Conservation (phyloP, 2,888 invertebrate genomes). For the Lathronympha strigana region DNA sequence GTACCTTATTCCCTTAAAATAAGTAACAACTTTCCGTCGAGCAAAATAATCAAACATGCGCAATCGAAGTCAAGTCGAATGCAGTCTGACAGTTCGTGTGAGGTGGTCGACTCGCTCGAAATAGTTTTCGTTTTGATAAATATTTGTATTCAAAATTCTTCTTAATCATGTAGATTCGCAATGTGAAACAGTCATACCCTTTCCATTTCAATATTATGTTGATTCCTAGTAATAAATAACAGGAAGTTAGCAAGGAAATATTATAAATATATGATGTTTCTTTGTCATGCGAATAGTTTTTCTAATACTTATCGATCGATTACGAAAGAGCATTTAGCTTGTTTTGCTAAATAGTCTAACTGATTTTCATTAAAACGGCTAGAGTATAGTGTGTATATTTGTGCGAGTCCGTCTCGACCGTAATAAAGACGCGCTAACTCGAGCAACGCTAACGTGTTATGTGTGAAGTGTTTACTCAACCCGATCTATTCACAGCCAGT, state of each 20-base stretch:
- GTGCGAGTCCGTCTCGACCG: conserved; percentile 45
- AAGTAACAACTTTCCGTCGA: neutral
- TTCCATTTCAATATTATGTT: conserved; percentile 54
- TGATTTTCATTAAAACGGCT: conserved; percentile 44
- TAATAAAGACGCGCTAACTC: conserved; percentile 36
- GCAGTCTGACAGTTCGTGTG: conserved; percentile 63
- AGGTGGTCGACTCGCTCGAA: conserved; percentile 70
- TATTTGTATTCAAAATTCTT: conserved; percentile 61
- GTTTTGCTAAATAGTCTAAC: conserved; percentile 51
- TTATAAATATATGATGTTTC: conserved; percentile 61
- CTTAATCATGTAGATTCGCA: conserved; percentile 59
- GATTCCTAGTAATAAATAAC: conserved; percentile 45
- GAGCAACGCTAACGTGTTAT: conserved; percentile 56
- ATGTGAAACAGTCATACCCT: conserved; percentile 49
- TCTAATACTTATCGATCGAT: conserved; percentile 78
- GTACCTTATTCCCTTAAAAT: neutral
- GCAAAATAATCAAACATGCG: neutral
- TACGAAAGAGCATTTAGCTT: conserved; percentile 76
- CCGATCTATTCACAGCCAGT: conserved; percentile 51
- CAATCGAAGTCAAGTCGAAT: conserved; percentile 26
- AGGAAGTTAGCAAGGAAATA: conserved; percentile 46
- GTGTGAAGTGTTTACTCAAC: conserved; percentile 61
- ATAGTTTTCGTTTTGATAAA: conserved; percentile 62
- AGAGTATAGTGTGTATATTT: conserved; percentile 48
- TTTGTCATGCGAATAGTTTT: conserved; percentile 79